A percentile compares a stretch with the other conserved stretches of the same genome.
phyloP scores from a whole-genome alignment of 2,113 vertebrate genomes.

The Petroica traversi region DNA sequence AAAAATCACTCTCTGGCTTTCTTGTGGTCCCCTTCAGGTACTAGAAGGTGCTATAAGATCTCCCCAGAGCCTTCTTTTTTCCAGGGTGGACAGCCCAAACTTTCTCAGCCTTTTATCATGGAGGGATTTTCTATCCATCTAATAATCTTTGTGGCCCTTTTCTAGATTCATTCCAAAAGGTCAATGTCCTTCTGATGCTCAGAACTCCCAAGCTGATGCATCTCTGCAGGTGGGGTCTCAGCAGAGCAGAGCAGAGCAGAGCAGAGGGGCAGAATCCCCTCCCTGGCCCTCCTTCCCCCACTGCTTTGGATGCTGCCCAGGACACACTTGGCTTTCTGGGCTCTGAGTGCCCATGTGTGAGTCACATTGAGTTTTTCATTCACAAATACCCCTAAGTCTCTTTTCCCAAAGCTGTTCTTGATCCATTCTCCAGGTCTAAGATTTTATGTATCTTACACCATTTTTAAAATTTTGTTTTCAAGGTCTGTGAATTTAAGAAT shows the following conservation, averaged over 20 bases:
- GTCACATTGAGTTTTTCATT: rapidly evolving
- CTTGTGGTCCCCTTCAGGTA: background rate
- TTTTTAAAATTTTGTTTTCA: background rate
- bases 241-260: rapidly evolving
- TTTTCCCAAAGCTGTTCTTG: background rate
- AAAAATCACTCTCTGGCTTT: background rate
- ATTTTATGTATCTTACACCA: background rate
- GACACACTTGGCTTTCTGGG: rapidly evolving
- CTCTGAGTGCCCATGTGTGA: rapidly evolving
- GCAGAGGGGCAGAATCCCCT: background rate
- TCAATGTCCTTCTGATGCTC: background rate
- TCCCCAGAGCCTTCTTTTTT: background rate
- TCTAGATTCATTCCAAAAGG: background rate
- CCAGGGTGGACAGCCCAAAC: background rate
- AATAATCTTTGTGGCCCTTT: background rate
- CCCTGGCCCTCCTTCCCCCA: rapidly evolving
- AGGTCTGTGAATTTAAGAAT: background rate
- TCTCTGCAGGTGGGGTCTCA: background rate
- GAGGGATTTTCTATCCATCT: background rate
- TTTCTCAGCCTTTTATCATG: background rate
- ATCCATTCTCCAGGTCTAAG: background rate
- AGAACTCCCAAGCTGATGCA: background rate
- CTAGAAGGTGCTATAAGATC: background rate
- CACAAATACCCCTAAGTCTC: background rate
- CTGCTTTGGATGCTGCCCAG: background rate